Percentiles rank a stretch among this genome's conserved stretches.
Evolutionary conservation across 2,797 vertebrate genomes (phyloP).

Genomic region (Cuculus canorus): DNA sequence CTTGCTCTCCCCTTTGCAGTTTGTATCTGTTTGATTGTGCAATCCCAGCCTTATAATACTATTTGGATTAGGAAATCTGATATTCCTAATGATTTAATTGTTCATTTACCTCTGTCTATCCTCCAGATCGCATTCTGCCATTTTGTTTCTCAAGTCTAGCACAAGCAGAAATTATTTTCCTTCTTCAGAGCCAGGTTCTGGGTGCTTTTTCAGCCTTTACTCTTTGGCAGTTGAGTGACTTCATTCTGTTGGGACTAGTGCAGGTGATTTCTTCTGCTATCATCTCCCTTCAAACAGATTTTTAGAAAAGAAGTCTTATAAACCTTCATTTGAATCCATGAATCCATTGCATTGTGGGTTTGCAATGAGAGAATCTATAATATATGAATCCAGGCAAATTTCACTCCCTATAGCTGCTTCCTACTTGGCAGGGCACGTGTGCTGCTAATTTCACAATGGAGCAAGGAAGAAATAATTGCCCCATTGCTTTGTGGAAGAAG

Average conservation of each 20-base stretch:
- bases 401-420: not conserved
- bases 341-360: rapidly evolving
- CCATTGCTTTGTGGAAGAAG: not conserved
- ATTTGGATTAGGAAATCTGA: not conserved
- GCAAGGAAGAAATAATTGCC: not conserved
- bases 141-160: not conserved
- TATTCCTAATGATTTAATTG: not conserved
- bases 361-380: not conserved
- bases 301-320: not conserved
- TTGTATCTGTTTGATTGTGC: not conserved
- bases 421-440: not conserved
- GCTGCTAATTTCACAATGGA: not conserved
- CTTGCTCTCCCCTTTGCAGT: not conserved
- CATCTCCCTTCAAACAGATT: not conserved
- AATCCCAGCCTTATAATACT: not conserved
- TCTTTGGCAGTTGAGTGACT: not conserved
- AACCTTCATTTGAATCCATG: not conserved
- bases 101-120: not conserved
- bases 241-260: not conserved
- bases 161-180: not conserved
- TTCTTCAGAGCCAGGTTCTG: not conserved
- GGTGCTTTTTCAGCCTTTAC: not conserved
- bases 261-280: not conserved
- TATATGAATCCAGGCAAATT: not conserved
- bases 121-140: not conserved